A percentile compares a stretch with the other conserved stretches of the same genome.
phyloP scores from a whole-genome alignment of 2,888 invertebrate genomes.

The Drosophila mettleri region DNA sequence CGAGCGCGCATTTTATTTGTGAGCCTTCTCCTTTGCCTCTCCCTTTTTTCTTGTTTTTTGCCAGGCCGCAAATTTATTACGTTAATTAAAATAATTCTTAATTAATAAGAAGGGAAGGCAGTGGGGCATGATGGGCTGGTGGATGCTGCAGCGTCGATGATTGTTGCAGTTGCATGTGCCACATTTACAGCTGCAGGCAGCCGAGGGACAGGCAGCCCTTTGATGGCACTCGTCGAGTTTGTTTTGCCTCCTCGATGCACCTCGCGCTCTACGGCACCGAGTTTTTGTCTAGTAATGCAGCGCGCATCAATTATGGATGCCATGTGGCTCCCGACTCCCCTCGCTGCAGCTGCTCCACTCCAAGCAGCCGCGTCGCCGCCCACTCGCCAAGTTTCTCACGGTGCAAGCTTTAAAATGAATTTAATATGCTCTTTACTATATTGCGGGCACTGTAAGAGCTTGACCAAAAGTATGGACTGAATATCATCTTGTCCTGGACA shows the following conservation, averaged over 20 bases:
- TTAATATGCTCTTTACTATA: slow-evolving; percentile 66
- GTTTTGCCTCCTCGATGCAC: no score
- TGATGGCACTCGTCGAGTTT: slow-evolving; percentile 37
- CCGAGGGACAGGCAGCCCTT: slow-evolving; percentile 1
- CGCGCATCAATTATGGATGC: slow-evolving; percentile 69
- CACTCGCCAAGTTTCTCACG: slow-evolving; percentile 69
- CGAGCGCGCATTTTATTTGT: slow-evolving; percentile 45
- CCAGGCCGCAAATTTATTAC: slow-evolving; percentile 83
- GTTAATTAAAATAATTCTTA: slow-evolving; percentile 85
- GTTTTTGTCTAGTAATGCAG: slow-evolving; percentile 70
- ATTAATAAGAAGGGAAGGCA: slow-evolving; percentile 83
- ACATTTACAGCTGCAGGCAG: slow-evolving; percentile 42
- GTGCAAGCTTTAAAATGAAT: slow-evolving; percentile 66
- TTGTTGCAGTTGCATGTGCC: slow-evolving; percentile 44
- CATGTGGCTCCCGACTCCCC: slow-evolving; percentile 19
- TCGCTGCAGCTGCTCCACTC: slow-evolving; percentile 1
- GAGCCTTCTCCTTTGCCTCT: not conserved
- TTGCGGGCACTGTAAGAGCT: slow-evolving; percentile 24
- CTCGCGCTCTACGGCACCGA: not conserved
- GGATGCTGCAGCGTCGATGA: slow-evolving; percentile 37
- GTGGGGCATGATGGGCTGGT: slow-evolving; percentile 5
- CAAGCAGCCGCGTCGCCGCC: slow-evolving; percentile 40
- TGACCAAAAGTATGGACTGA: slow-evolving; percentile 5
- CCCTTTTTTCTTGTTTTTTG: slow-evolving; percentile 26
- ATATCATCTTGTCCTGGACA: slow-evolving; percentile 9